These are phyloP conservation scores for Rhopalosiphum maidis DNA, from an alignment of 1,140 invertebrate species.

Conservation along the genomic window DNA sequence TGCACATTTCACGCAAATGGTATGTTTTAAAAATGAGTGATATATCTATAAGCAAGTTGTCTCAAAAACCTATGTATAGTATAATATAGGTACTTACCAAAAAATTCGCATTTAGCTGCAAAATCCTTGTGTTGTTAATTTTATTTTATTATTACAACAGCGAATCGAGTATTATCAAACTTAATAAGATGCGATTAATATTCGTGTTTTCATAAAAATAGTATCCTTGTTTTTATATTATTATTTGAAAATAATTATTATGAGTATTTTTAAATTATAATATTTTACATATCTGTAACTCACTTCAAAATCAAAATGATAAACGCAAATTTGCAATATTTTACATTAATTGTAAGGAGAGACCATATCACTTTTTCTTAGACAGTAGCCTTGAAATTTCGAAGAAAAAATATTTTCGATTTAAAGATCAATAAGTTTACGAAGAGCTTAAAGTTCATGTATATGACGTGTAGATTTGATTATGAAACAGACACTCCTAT, in stretches of 20 bases:
- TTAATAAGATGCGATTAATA: too few species aligned
- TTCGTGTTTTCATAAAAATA: neutral
- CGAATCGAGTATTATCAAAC: too few species aligned
- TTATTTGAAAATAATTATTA: too few species aligned
- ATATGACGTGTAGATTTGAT: neutral
- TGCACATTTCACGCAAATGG: too few species aligned
- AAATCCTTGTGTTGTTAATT: too few species aligned
- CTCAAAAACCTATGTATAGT: too few species aligned
- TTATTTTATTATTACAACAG: too few species aligned
- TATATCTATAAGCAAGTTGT: too few species aligned
- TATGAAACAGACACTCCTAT: neutral
- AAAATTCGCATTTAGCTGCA: too few species aligned
- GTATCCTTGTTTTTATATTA: neutral
- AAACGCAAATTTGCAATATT: neutral
- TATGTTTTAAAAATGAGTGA: too few species aligned
- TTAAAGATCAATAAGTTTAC: slow-evolving; percentile 6
- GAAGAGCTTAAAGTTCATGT: neutral
- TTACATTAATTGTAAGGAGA: neutral
- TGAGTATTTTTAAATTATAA: neutral
- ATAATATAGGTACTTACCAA: too few species aligned
- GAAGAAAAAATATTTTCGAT: neutral
- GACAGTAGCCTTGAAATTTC: neutral
- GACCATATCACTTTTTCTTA: neutral
- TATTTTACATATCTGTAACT: neutral
- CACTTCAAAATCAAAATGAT: neutral